Evolutionary conservation across 2,113 vertebrate genomes (phyloP), one percentile per base, ranked within the genome.

Genomic region (Labeo rohita): DNA sequence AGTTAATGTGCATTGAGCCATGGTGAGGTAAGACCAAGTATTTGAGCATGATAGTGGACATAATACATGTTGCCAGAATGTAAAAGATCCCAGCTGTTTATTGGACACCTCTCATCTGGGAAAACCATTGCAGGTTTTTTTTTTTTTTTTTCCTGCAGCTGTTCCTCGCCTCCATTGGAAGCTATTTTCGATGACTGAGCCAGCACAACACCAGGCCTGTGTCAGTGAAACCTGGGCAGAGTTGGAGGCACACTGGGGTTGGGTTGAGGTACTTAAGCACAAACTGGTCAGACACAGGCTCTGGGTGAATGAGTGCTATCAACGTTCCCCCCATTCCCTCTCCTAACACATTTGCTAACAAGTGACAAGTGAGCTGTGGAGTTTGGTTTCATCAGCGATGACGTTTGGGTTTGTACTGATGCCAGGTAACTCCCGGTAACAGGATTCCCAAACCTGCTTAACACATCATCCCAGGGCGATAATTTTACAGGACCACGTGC

Each of bases 361-460:
- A 21, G 63, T 11, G 34, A 23, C 66, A 56, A 72, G 36, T n/a
- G 83, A 74, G 36, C 49, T 13, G 47, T 50, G 18, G 52, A 76
- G 75, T 87, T 72, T 72, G 85, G 87, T 91, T 93, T 88, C 91
- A 86, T 91, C 15, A 92, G 92, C 80, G 86, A 88, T 91, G 89
- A 93, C 47, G 72, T 89, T 80, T 8, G 78, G 88, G 79, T 80
- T 50, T 52, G 85, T 80, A 88, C 84, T 15, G 85, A 89, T 88
- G 88, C 45, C 28, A 86, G 85, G 89, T 86, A 86, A 87, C 82
- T 68, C 86, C 88, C 63, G 15, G 87, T 87, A 88, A 86, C 85
- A 77, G 61, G 87, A 84, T 85, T 84, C 77, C 16, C 5, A 59
- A 65, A 68, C 45, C 61, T 15, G 66, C 9, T 68, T 75, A 65